Evolutionary conservation across 2,113 vertebrate species (phyloP), one percentile per base, ranked within the genome.

Genomic region (Pelusios castaneus): DNA sequence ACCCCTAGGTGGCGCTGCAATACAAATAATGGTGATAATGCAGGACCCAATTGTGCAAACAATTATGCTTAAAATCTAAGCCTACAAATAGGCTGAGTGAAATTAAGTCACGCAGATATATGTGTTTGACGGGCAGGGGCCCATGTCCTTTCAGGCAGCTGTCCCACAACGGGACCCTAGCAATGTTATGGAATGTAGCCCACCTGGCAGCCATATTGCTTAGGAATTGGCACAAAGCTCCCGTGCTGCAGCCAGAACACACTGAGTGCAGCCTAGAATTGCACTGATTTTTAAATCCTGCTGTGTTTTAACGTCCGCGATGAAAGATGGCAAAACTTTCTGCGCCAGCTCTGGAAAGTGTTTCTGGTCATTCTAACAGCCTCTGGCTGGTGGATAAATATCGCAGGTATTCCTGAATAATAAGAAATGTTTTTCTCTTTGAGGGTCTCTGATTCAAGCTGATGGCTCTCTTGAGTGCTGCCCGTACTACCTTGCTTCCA

Each of bases 51-150:
- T 76, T 41, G 41, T 76, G 73, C 41, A 76, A 13, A 76, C 22
- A 19, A 38, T 47, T 73, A 8, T 10, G 9, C 3, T 43, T 2
- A 70, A 63, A 52, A 47, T 3, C 27, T 5, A 38, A 10, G 73
- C 73, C 17, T 14, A 45, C 38, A 80, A 80, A 19, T 4, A 67
- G 14, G 1, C n/a, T 54, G 56, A 80, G 63, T 2, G 1, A 34
- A 77, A 27, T 0, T 4, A 87, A 6, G 49, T 8, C 25, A 56
- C 10, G 41, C 1, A 14, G 27, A 41, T 25, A 2, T 12, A 63
- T 19, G 70, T 8, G 55, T 2, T 49, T 19, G 52, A 29, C 34
- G 81, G 1, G 8, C 9, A 1, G 2, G 9, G 24, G 27, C 4
- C 38, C 38, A 75, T 7, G 3, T 27, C 10, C 41, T 75, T 75